Evolutionary conservation across 2,113 vertebrate genomes (phyloP).

Genomic region (Peromyscus polionotus): DNA sequence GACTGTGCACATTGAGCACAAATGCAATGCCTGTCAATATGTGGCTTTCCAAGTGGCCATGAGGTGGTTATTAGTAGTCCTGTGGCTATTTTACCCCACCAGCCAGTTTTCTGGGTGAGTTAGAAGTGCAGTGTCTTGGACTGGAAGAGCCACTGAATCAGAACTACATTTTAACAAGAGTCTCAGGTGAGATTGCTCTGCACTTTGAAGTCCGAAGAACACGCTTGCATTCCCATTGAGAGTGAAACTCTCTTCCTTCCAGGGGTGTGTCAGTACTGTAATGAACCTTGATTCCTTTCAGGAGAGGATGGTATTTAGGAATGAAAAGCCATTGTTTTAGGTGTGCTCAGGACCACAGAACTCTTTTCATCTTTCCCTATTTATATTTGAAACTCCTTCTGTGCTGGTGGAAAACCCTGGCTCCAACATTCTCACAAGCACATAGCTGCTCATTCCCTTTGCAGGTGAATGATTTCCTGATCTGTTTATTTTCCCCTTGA

Average conservation of each 20-base stretch:
- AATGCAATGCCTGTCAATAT: background rate
- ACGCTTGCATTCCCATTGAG: background rate
- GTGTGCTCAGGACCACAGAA: background rate
- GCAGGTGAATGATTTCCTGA: background rate
- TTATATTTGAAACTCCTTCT: background rate
- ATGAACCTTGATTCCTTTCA: background rate
- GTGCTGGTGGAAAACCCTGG: background rate
- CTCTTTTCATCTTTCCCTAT: background rate
- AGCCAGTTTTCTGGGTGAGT: slow-evolving; percentile 12
- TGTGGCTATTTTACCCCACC: background rate
- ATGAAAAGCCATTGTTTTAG: background rate
- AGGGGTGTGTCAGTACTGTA: background rate
- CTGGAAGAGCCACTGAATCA: background rate
- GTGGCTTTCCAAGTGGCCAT: slow-evolving; percentile 18
- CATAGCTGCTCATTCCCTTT: background rate
- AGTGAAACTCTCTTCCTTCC: background rate
- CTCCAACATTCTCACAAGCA: background rate
- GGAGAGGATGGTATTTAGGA: slow-evolving; percentile 11
- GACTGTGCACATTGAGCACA: background rate
- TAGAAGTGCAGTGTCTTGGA: background rate
- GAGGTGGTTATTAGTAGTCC: background rate
- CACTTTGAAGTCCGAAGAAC: background rate
- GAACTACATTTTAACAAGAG: background rate
- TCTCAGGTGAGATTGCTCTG: background rate
- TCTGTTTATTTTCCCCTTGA: background rate